phyloP scores from a whole-genome alignment of 1,140 invertebrate genomes.

The Leptinotarsa defecta region DNA sequence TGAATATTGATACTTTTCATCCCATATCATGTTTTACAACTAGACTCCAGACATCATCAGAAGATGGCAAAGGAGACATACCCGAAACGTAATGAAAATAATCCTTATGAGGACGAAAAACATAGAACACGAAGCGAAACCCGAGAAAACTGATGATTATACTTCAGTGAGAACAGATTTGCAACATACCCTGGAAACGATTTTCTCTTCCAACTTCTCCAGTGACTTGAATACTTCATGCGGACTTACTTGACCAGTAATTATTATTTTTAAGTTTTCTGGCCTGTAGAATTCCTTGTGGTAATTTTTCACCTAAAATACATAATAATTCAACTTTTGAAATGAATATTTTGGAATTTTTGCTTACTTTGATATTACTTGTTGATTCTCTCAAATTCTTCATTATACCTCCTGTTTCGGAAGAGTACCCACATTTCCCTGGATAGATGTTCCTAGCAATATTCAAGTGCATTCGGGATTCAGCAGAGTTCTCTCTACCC shows the following conservation, averaged over 20 bases:
- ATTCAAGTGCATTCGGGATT: constrained; percentile 66
- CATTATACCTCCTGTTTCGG: constrained; percentile 83
- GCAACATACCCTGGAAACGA: constrained; percentile 69
- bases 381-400: constrained; percentile 83
- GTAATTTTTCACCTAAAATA: constrained; percentile 71
- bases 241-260: constrained; percentile 80
- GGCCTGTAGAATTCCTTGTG: constrained; percentile 87
- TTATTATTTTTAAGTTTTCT: constrained; percentile 86
- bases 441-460: constrained; percentile 76
- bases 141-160: no score
- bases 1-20: no score
- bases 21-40: no score
- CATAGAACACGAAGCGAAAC: no score
- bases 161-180: not conserved
- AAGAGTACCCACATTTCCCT: constrained; percentile 79
- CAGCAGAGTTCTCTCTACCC: constrained; percentile 79
- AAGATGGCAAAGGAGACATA: no score
- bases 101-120: no score
- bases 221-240: constrained; percentile 77
- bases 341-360: constrained; percentile 1
- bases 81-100: no score
- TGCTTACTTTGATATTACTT: constrained; percentile 75
- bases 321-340: constrained; percentile 26
- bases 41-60: no score
- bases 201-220: constrained; percentile 76